Conservation (phyloP, 2,113 vertebrate genomes). For the Eidolon helvum region DNA sequence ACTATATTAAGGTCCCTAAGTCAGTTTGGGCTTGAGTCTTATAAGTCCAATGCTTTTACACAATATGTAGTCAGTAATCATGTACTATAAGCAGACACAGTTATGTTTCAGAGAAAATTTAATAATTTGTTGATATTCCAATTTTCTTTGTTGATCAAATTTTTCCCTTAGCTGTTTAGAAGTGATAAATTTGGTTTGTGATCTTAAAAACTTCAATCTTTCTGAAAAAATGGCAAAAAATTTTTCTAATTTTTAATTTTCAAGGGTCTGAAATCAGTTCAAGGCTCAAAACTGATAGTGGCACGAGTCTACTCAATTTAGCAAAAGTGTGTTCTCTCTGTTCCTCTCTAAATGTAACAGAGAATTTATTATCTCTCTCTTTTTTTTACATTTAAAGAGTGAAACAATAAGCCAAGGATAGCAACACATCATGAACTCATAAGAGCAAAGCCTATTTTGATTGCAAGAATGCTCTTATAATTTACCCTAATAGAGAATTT, state of each 20-base stretch:
- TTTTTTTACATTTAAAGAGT: background rate
- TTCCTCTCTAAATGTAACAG: slow-evolving; percentile 26
- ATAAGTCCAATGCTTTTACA: background rate
- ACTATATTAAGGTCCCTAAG: background rate
- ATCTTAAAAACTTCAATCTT: background rate
- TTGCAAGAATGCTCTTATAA: background rate
- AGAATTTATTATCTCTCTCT: background rate
- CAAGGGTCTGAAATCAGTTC: background rate
- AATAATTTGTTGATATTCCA: background rate
- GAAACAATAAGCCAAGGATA: background rate
- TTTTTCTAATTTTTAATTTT: slow-evolving; percentile 10
- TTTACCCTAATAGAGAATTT: background rate
- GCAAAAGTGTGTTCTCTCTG: slow-evolving; percentile 18
- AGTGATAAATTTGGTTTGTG: background rate
- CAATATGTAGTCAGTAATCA: background rate
- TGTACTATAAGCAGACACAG: background rate
- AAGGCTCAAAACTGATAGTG: background rate
- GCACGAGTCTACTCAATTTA: background rate
- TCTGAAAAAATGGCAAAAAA: background rate
- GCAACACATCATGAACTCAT: background rate
- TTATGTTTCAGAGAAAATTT: background rate
- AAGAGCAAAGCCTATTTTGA: background rate
- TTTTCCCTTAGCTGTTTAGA: background rate
- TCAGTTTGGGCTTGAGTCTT: background rate
- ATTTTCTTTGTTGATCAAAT: background rate